Evolutionary conservation across 1,140 invertebrate genomes (phyloP), one percentile per base, ranked within the genome.

Genomic region (Hyphantria cunea): DNA sequence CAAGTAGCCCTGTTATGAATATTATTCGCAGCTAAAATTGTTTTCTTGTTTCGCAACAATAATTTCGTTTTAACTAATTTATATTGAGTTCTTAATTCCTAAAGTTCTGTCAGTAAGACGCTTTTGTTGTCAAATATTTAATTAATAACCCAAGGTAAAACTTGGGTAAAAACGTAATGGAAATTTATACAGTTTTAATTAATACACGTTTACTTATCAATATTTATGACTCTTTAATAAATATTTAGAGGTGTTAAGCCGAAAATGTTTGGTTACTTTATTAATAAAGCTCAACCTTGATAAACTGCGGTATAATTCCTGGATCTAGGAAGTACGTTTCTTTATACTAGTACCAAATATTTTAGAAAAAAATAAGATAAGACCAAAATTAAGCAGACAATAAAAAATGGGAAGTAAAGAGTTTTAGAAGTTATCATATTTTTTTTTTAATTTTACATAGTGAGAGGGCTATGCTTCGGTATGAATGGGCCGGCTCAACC

Each of bases 11-110:
- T 5, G 1, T 25, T 25, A 25, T 25, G 17, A 25, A 47, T 49
- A 39, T 52, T 52, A 59, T 49, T 34, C 61, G 45, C 34, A 54
- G 61, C 48, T 66, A 66, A 72, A 82, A 81, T 76, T 78, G 73
- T 78, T 80, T 76, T 73, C 72, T 76, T 80, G 74, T 81, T 76
- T 56, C 33, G 52, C 42, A 75, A 76, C 71, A 80, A 80, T 78
- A 74, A 82, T 12, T 77, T 84, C 72, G 65, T 77, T 82, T 74
- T 77, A 51, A 65, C 72, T 78, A 82, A 81, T 80, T 82, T 79
- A 76, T 74, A 82, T 80, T 70, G 74, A 63, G 66, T 69, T 78
- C 74, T 74, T 74, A 82, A 74, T 70, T 68, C 63, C 8, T 44
- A 80, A 81, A 78, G 68, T 84, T 80, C 74, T 59, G 68, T 59